These are phyloP conservation scores for Sisor rabdophorus DNA, from an alignment of 2,113 vertebrate genomes.

Conservation along the genomic window DNA sequence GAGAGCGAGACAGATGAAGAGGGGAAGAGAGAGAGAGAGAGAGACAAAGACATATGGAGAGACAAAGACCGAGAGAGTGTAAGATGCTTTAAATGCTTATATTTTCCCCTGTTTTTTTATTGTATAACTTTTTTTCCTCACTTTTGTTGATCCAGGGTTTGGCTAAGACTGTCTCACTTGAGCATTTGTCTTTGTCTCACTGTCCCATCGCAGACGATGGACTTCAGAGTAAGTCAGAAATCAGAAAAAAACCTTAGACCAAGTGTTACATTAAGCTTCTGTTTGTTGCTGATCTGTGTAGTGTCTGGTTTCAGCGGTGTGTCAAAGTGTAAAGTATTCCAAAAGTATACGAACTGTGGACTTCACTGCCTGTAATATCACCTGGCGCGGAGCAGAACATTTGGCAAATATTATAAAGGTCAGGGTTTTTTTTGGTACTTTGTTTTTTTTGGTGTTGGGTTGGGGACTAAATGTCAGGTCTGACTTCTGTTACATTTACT, in stretches of 20 bases:
- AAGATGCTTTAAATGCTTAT: neutral
- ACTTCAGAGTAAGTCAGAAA: slow-evolving; percentile 76
- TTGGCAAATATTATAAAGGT: slow-evolving; percentile 91
- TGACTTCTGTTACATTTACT: too few species aligned
- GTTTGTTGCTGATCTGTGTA: neutral
- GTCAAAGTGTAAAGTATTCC: slow-evolving; percentile 89
- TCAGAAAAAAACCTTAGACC: neutral
- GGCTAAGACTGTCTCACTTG: slow-evolving; percentile 74
- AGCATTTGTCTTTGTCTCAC: slow-evolving; percentile 81
- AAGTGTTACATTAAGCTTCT: too few species aligned
- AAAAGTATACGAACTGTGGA: slow-evolving; percentile 78
- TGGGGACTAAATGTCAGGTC: too few species aligned
- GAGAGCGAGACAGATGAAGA: neutral
- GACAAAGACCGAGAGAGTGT: neutral
- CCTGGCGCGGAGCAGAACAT: slow-evolving; percentile 88
- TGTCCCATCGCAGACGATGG: slow-evolving; percentile 88
- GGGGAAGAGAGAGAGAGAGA: neutral
- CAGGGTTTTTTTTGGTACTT: slow-evolving; percentile 17
- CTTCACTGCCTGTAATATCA: slow-evolving; percentile 88
- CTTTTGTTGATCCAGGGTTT: slow-evolving; percentile 74
- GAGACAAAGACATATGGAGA: too few species aligned
- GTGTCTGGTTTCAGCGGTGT: slow-evolving; percentile 74
- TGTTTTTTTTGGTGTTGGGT: too few species aligned
- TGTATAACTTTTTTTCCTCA: neutral
- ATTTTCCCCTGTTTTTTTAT: neutral